These are phyloP conservation scores for Bufo bufo DNA, from an alignment of 2,113 vertebrate species.

Conservation along the genomic window DNA sequence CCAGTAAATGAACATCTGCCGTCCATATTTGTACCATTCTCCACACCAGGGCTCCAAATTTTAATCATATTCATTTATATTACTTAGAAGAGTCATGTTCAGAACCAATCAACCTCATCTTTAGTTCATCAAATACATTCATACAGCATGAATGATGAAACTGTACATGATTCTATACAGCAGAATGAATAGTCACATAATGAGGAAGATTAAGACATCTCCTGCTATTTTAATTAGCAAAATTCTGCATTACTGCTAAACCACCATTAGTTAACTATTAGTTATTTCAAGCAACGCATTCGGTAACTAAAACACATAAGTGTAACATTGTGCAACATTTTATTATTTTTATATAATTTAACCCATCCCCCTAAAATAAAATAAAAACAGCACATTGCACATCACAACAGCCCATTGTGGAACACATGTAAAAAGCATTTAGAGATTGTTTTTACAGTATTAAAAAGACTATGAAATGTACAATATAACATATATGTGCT, in stretches of 20 bases:
- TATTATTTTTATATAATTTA: background rate
- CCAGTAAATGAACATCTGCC: constrained; percentile 70
- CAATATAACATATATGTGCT: too few relatives aligned
- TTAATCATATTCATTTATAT: constrained; percentile 67
- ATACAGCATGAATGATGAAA: constrained; percentile 52
- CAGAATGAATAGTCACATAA: constrained; percentile 57
- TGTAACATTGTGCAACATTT: background rate
- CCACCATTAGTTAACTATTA: constrained; percentile 64
- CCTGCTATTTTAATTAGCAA: constrained; percentile 36
- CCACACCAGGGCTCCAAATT: constrained; percentile 63
- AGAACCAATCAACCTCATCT: constrained; percentile 63
- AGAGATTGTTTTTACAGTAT: too few relatives aligned
- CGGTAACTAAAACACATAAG: constrained; percentile 49
- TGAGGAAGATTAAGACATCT: constrained; percentile 46
- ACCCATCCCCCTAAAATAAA: too few relatives aligned
- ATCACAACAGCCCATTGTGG: too few relatives aligned
- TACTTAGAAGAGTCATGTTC: constrained; percentile 63
- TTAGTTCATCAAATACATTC: constrained; percentile 56
- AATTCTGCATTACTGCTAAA: constrained; percentile 48
- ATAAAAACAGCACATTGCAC: too few relatives aligned
- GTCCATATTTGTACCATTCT: constrained; percentile 60
- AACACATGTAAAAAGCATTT: too few relatives aligned
- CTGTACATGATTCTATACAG: constrained; percentile 47
- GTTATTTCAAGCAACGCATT: constrained; percentile 67
- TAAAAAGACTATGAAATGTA: too few relatives aligned